These are phyloP conservation scores for Anastrepha ludens DNA, from an alignment of 1,140 invertebrate genomes.

Conservation along the genomic window DNA sequence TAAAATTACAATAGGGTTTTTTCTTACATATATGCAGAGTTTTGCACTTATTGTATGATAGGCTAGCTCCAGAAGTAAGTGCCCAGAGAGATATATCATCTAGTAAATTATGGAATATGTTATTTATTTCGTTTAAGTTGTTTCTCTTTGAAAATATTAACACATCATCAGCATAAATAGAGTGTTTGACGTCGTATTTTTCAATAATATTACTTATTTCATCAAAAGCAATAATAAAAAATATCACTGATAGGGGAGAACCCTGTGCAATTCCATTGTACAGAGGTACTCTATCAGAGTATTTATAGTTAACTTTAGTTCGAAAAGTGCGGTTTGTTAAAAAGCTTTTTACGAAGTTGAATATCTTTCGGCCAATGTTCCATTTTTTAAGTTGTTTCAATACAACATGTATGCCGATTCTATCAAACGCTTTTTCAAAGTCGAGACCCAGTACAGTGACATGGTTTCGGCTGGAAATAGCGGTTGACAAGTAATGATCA, in stretches of 20 bases:
- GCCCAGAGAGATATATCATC: constrained; percentile 7
- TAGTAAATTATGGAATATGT: background rate
- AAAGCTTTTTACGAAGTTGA: constrained; percentile 53
- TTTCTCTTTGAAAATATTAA: too few species aligned
- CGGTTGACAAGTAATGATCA: background rate
- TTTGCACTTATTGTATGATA: constrained; percentile 50
- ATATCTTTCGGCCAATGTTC: constrained; percentile 54
- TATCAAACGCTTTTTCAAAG: constrained; percentile 53
- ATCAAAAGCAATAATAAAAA: constrained; percentile 50
- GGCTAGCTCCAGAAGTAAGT: background rate
- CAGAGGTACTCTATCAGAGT: background rate
- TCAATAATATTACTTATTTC: background rate
- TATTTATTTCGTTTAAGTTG: background rate
- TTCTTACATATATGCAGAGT: constrained; percentile 53
- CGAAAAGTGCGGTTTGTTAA: constrained; percentile 30
- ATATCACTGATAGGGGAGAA: constrained; percentile 25
- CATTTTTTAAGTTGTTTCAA: constrained; percentile 22
- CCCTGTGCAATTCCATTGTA: constrained; percentile 54
- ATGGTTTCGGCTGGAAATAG: constrained; percentile 44
- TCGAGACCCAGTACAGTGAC: constrained; percentile 20
- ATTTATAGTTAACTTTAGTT: constrained; percentile 23
- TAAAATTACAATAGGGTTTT: background rate
- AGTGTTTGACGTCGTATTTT: constrained; percentile 1
- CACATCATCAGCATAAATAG: constrained; percentile 11
- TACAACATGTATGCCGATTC: constrained; percentile 51